phyloP scores from a whole-genome alignment of 2,113 vertebrate species.

The Corvus moneduloides region DNA sequence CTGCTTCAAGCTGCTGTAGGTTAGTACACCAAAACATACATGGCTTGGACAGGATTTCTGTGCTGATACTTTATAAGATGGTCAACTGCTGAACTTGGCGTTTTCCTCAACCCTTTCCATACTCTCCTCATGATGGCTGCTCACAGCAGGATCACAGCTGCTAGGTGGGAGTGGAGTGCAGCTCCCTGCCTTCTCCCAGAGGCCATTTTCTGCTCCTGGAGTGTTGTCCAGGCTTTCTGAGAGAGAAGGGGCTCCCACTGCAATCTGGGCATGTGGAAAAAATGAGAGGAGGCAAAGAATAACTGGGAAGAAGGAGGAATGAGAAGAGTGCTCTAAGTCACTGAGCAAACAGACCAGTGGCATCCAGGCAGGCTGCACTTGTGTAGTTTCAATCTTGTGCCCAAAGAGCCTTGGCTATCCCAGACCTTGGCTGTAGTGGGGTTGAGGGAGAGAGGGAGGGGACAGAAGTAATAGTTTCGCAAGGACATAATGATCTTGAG shows the following conservation, averaged over 20 bases:
- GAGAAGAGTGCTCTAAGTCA: not conserved
- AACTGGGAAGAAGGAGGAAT: not conserved
- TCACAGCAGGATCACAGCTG: not conserved
- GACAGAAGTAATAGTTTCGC: not conserved
- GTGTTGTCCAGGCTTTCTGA: not conserved
- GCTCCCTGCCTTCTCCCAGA: not conserved
- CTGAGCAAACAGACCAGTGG: not conserved
- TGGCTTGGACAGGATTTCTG: not conserved
- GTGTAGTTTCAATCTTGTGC: not conserved
- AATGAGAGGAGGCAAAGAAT: not conserved
- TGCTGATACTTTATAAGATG: not conserved
- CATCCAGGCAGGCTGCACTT: not conserved
- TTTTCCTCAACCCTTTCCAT: not conserved
- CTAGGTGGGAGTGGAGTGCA: not conserved
- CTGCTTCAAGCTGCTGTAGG: not conserved
- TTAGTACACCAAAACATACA: not conserved
- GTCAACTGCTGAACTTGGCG: not conserved
- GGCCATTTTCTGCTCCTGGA: not conserved
- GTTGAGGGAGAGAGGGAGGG: not conserved
- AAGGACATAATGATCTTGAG: slow-evolving; percentile 43
- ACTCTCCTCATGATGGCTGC: not conserved
- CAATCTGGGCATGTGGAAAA: not conserved
- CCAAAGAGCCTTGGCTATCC: not conserved
- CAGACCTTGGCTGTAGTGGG: not conserved
- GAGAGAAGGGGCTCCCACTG: not conserved